phyloP scores from a whole-genome alignment of 2,888 invertebrate species.

The Caenorhabditis sp. region DNA sequence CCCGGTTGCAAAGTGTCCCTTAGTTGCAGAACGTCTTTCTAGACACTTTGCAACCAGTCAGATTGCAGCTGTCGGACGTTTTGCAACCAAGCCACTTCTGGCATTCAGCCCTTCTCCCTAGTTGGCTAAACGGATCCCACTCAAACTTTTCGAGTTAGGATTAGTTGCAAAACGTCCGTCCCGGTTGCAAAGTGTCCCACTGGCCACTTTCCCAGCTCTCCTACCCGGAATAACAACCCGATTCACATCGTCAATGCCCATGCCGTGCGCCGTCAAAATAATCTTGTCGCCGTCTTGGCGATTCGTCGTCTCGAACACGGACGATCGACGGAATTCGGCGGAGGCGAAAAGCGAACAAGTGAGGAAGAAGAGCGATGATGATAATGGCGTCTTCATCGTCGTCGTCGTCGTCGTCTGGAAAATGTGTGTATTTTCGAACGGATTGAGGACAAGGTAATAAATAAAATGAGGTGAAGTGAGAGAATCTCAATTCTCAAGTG shows the following conservation, averaged over 20 bases:
- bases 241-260: conserved; percentile 71
- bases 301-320: conserved; percentile 37
- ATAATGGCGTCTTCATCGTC: conserved; percentile 19
- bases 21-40: no score
- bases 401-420: conserved; percentile 13
- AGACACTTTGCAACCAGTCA: no score
- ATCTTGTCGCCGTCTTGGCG: conserved; percentile 61
- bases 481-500: neutral
- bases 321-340: conserved; percentile 44
- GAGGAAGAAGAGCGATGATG: no score
- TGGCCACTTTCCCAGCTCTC: neutral
- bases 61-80: no score
- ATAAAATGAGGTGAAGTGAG: neutral
- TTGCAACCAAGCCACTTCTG: no score
- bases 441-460: conserved; percentile 5
- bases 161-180: no score
- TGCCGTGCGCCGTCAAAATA: conserved; percentile 72
- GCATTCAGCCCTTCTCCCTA: neutral
- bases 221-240: conserved; percentile 75
- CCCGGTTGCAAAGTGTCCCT: no score
- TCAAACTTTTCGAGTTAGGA: no score
- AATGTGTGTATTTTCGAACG: neutral
- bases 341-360: neutral
- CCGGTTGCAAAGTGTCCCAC: neutral
- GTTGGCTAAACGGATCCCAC: no score